Conservation (phyloP, 1,140 invertebrate genomes). For the Euwallacea similis region DNA sequence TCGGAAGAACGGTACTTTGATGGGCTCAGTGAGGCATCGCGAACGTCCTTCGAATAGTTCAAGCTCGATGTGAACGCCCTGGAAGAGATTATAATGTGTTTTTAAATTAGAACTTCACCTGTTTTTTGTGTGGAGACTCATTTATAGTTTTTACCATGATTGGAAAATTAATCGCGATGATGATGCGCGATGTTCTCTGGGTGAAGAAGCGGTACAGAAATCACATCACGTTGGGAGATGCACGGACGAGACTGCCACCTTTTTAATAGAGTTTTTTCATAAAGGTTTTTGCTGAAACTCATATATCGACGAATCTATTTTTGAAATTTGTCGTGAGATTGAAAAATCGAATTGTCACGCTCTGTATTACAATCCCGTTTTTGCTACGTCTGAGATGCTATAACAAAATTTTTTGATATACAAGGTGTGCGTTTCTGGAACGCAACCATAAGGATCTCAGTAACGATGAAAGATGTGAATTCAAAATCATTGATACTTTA, state of each 20-base stretch:
- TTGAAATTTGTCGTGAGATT: no score
- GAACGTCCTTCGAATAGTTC: constrained; percentile 17
- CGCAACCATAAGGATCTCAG: no score
- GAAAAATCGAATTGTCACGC: no score
- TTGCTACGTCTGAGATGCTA: no score
- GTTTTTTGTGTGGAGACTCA: not conserved
- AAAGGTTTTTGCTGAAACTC: no score
- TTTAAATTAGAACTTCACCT: constrained; percentile 4
- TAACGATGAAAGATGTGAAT: no score
- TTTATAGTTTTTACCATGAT: not conserved
- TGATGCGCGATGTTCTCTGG: not conserved
- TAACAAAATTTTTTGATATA: no score
- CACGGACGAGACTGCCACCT: not conserved
- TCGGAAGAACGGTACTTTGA: not conserved
- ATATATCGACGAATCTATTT: no score
- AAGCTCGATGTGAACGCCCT: constrained; percentile 18
- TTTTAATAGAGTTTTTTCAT: not conserved
- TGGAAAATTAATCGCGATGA: no score
- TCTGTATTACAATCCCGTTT: no score
- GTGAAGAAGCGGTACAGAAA: not conserved
- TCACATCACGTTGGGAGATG: not conserved
- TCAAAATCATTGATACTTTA: no score
- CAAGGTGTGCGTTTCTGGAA: no score
- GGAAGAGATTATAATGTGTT: constrained; percentile 1
- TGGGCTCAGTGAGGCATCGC: constrained; percentile 14